phyloP scores from a whole-genome alignment of 2,797 vertebrate genomes.

The Lepilemur ruficaudatus region DNA sequence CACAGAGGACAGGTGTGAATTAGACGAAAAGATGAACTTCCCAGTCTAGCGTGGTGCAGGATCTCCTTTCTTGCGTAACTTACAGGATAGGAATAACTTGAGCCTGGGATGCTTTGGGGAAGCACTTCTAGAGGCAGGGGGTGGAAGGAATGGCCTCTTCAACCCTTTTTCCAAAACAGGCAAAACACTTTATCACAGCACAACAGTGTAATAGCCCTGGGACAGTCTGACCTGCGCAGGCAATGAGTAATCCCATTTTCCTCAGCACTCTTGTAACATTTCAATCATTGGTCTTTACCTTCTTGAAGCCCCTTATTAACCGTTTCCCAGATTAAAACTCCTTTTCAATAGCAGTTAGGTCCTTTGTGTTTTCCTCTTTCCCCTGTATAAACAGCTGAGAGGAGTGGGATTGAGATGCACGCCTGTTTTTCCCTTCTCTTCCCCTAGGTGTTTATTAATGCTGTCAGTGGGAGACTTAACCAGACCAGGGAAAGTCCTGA shows the following conservation, averaged over 20 bases:
- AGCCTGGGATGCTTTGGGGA: neutral
- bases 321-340: neutral
- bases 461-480: neutral
- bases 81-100: neutral
- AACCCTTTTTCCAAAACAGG: neutral
- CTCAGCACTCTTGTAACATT: neutral
- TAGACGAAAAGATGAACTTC: neutral
- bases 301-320: neutral
- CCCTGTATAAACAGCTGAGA: neutral
- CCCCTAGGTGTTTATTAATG: neutral
- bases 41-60: neutral
- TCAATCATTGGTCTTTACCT: neutral
- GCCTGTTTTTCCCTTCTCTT: neutral
- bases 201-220: neutral
- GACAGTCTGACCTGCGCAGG: neutral
- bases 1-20: neutral
- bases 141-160: neutral
- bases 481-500: neutral
- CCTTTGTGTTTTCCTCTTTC: neutral
- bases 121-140: neutral
- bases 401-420: rapidly evolving
- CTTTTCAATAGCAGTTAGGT: neutral
- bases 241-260: neutral
- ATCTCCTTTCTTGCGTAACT: neutral
- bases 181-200: neutral